Conservation (phyloP, 2,888 invertebrate genomes). For the Cosmorhoe ocellata region DNA sequence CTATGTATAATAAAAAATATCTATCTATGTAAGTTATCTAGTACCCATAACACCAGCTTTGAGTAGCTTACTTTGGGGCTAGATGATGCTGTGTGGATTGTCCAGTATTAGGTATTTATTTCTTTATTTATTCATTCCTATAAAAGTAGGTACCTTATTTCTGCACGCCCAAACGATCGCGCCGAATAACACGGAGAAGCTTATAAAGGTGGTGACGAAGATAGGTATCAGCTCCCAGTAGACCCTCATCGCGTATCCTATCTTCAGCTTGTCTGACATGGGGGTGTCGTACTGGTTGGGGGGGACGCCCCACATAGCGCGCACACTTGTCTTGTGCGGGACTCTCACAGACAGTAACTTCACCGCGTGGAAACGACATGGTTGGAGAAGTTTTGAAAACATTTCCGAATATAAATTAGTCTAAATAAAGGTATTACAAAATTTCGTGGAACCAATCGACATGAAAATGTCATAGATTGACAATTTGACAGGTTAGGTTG, state of each 20-base stretch:
- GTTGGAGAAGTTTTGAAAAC: conserved; percentile 52
- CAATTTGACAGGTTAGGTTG: too few relatives aligned
- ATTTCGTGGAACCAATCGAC: conserved; percentile 3
- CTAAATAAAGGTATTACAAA: background rate
- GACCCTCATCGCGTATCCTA: conserved; percentile 44
- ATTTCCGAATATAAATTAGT: conserved; percentile 31
- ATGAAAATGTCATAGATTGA: background rate
- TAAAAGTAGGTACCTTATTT: conserved; percentile 61
- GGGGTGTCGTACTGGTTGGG: conserved; percentile 63
- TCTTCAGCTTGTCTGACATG: conserved; percentile 44
- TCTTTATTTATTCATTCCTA: too few relatives aligned
- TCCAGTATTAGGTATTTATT: too few relatives aligned
- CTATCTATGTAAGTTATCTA: too few relatives aligned
- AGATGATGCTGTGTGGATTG: too few relatives aligned
- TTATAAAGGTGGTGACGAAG: conserved; percentile 42
- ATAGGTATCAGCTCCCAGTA: conserved; percentile 70
- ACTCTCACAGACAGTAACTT: conserved; percentile 27
- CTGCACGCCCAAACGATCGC: conserved; percentile 48
- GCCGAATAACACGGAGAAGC: conserved; percentile 35
- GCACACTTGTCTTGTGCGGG: conserved; percentile 23
- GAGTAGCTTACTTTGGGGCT: too few relatives aligned
- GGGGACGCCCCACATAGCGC: conserved; percentile 44
- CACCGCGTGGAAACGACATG: conserved; percentile 13
- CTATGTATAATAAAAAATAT: too few relatives aligned
- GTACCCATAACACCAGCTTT: too few relatives aligned